Evolutionary conservation across 1,140 invertebrate genomes (phyloP), one percentile per base, ranked within the genome.

Genomic region (Rhopalosiphum maidis): DNA sequence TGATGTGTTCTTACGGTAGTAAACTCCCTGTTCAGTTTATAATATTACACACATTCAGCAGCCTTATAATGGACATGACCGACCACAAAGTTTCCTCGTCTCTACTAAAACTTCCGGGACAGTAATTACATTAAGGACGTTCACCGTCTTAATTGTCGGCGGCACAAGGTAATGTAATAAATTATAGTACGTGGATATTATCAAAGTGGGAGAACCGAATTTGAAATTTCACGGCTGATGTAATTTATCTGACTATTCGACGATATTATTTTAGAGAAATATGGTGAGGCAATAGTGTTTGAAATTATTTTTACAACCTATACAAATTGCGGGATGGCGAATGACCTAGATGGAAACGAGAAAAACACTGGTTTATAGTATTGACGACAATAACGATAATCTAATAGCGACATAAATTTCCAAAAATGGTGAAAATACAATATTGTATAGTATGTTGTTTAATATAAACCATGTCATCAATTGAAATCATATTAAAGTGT

Each of bases 81-180:
- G 23, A 89, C 35, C 48, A 23, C 88, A 89, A 89, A 89, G 51
- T 89, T 89, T 89, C 35, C 88, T 55, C 88, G 11, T 54, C n/a
- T 43, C 88, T 35, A 11, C 35, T 89, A 89, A 55, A 89, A 89
- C 51, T 89, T 89, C 48, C 88, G 51, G 88, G 88, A 89, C 51
- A 89, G 51, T 89, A 89, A 89, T 89, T 89, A 55, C 88, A 22
- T 89, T 88, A 88, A 88, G 87, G 46, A 88, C 87, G 87, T 88
- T 89, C 51, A 23, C 88, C 35, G 35, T 89, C 48, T 89, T 89
- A 89, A 55, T 41, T 89, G 88, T 89, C 23, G 35, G 23, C 35
- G 51, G 35, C 51, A 46, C 88, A 89, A 89, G 35, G 48, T 89
- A 89, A 89, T 37, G 48, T 41, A 89, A 89, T 89, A 55, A 89